A percentile compares a stretch with the other conserved stretches of the same genome.
Evolutionary conservation across 2,888 invertebrate genomes (phyloP).

Genomic region (Orthosia incerta): DNA sequence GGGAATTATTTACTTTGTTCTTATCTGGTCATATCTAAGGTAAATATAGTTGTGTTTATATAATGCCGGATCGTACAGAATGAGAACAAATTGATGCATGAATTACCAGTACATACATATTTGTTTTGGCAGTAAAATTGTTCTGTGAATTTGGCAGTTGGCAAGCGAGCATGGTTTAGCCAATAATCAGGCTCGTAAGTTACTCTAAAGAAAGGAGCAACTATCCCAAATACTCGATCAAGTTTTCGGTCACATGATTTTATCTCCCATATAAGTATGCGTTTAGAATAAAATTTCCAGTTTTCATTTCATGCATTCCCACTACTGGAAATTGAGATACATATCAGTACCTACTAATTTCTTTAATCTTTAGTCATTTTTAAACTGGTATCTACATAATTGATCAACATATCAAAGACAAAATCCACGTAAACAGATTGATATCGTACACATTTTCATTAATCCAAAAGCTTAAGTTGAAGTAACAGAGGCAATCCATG

Average conservation of each 20-base stretch:
- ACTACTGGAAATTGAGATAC: constrained; percentile 48
- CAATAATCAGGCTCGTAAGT: constrained; percentile 39
- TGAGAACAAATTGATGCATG: constrained; percentile 23
- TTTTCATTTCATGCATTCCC: constrained; percentile 49
- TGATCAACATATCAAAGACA: constrained; percentile 46
- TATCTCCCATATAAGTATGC: constrained; percentile 34
- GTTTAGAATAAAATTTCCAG: constrained; percentile 39
- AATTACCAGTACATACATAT: constrained; percentile 19
- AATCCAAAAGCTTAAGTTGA: constrained; percentile 49
- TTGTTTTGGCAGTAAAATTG: constrained; percentile 48
- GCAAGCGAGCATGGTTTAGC: constrained; percentile 41
- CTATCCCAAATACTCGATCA: constrained; percentile 28
- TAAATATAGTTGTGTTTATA: constrained; percentile 38
- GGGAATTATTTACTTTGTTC: constrained; percentile 11
- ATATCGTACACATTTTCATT: constrained; percentile 51
- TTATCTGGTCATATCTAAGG: constrained; percentile 12
- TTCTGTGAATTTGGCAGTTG: constrained; percentile 52
- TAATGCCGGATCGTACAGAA: constrained; percentile 42
- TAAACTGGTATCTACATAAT: constrained; percentile 31
- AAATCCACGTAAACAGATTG: constrained; percentile 48
- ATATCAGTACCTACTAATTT: constrained; percentile 56
- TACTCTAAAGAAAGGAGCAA: constrained; percentile 27
- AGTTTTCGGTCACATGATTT: constrained; percentile 34
- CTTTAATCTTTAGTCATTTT: constrained; percentile 39
- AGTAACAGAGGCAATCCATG: constrained; percentile 57